These are phyloP conservation scores for Furcula furcula DNA, from an alignment of 2,888 invertebrate species.

Conservation along the genomic window DNA sequence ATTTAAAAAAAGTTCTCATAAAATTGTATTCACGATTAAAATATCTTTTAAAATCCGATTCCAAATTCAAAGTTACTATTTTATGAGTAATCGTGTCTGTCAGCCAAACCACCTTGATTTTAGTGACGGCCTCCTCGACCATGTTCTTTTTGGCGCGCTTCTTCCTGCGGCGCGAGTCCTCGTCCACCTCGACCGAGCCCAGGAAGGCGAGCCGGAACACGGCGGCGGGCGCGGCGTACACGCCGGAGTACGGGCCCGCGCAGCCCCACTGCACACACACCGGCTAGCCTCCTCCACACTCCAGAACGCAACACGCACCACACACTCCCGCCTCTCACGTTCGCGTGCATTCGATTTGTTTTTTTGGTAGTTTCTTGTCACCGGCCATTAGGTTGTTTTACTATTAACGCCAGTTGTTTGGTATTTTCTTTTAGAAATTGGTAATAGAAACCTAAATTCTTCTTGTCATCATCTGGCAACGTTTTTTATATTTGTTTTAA, in stretches of 20 bases:
- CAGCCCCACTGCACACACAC: slow-evolving; percentile 67
- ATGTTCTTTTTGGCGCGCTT: slow-evolving; percentile 92
- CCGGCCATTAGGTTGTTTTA: no score
- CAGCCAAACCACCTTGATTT: slow-evolving; percentile 88
- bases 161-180: slow-evolving; percentile 88
- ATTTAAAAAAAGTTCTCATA: no score
- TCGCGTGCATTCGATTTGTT: slow-evolving; percentile 27
- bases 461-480: no score
- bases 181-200: slow-evolving; percentile 92
- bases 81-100: slow-evolving; percentile 31
- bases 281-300: slow-evolving; percentile 63
- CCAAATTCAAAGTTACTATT: no score
- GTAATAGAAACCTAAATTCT: no score
- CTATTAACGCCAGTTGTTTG: no score
- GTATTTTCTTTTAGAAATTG: no score
- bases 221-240: slow-evolving; percentile 84
- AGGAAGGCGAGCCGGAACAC: slow-evolving; percentile 92
- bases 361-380: neutral
- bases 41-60: no score
- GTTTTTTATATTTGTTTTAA: no score
- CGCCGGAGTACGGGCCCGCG: slow-evolving; percentile 74
- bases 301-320: no score
- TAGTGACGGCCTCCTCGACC: slow-evolving; percentile 93
- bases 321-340: slow-evolving; percentile 45
- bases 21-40: no score